A percentile compares a stretch with the other conserved stretches of the same genome.
These are phyloP conservation scores for Tribolium castaneum DNA, from an alignment of 1,140 invertebrate genomes.

Conservation along the genomic window DNA sequence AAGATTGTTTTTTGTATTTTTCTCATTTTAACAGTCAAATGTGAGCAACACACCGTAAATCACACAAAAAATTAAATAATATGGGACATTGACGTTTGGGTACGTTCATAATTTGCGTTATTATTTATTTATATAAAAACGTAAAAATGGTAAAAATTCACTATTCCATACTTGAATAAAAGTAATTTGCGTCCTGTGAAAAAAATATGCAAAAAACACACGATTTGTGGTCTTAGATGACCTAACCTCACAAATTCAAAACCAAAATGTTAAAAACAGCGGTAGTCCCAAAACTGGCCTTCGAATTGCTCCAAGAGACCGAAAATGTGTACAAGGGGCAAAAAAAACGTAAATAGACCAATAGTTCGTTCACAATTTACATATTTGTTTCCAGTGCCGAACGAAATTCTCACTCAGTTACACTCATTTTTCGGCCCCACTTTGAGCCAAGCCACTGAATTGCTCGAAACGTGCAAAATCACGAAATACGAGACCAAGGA, in stretches of 20 bases:
- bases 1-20: too few relatives aligned
- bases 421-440: constrained; percentile 69
- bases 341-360: constrained; percentile 13
- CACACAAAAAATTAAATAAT: too few relatives aligned
- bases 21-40: too few relatives aligned
- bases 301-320: constrained; percentile 48
- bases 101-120: too few relatives aligned
- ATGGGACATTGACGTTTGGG: too few relatives aligned
- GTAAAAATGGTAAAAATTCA: too few relatives aligned
- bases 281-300: constrained; percentile 50
- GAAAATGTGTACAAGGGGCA: constrained; percentile 46
- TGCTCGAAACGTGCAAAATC: constrained; percentile 69
- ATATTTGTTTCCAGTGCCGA: constrained; percentile 58
- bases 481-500: constrained; percentile 63
- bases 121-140: too few relatives aligned
- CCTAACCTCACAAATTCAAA: neutral
- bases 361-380: neutral
- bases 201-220: too few relatives aligned
- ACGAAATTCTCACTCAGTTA: constrained; percentile 67
- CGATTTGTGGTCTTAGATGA: too few relatives aligned
- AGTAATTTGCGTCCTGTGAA: too few relatives aligned
- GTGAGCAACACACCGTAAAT: too few relatives aligned
- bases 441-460: constrained; percentile 70
- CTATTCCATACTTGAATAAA: too few relatives aligned
- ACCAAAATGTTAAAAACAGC: constrained; percentile 43